Evolutionary conservation across 2,888 invertebrate genomes (phyloP), one percentile per base, ranked within the genome.

Genomic region (Microplitis manilae): DNA sequence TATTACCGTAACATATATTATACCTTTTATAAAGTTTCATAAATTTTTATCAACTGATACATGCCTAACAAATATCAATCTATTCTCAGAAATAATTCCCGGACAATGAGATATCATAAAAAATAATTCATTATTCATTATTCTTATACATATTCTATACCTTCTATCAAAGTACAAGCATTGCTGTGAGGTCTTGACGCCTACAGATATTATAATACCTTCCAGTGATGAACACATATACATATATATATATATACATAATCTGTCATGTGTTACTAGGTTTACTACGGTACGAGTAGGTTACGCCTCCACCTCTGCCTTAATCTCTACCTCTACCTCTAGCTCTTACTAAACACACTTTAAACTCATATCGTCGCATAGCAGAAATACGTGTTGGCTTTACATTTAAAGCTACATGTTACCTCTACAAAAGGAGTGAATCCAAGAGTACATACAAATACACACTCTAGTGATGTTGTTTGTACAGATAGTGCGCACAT

Each of bases 111-210:
- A 13, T 50, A 50, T 50, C 50, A 50, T 50, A 50, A 13, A 50
- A 50, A 50, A 13, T 50, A 2, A 50, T 50, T 50, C 50, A 13
- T 13, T 50, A 13, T 50, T 50, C 50, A 50, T 13, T 50, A 50
- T 50, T 50, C 50, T 13, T 50, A 13, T 50, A 50, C 13, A 50
- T 13, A 50, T 13, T 50, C 50, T 50, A 50, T 50, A 50, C 50
- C 13, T 50, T 50, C 50, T 50, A 50, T 50, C 13, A 50, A 50
- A 50, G 50, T 50, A 50, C 50, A 50, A 30, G 50, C 50, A 50
- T 50, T 50, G 13, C 50, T 50, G 17, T 17, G 73, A 68, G 73
- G 41, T 73, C 62, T 30, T 73, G 50, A 73, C 73, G 73, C 73
- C 73, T 59, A 73, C 73, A 64, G 65, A 50, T 6, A 62, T 72